Evolutionary conservation across 2,797 vertebrate species (phyloP), one percentile per base, ranked within the genome.

Genomic region (Catharus ustulatus): DNA sequence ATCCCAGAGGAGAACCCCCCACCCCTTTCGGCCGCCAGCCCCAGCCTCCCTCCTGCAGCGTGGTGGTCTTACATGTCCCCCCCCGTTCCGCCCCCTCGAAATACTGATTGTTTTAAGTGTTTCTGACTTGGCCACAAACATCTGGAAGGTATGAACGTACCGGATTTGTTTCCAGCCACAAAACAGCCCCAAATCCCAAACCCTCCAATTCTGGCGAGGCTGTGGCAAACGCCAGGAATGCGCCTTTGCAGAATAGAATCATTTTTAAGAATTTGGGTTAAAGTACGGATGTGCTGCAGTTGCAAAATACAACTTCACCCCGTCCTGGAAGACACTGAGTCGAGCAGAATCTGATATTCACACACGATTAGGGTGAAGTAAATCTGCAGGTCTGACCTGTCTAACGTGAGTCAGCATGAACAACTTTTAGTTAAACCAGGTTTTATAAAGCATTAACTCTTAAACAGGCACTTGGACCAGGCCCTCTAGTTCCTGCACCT

Each of bases 151-250:
- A 78, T 87, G 94, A 97, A 91, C 13, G 55, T 32, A 63, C 80
- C 62, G 72, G 91, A 80, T 96, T 67, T 95, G 52, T 87, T 94
- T 91, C 92, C 94, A 83, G 78, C 93, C 94, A 52, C 96, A 87
- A 87, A 81, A 23, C 84, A 30, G 77, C 43, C 76, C 87, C 54
- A 57, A 76, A 84, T 64, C 86, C 69, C 86, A 79, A 83, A 59
- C 69, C 48, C 82, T 58, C 66, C 73, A n/a, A 20, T 90, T 92
- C 91, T 89, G 84, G 68, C 57, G 26, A 75, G 42, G 69, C 57
- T 94, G 88, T 54, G 91, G 84, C 89, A 77, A 86, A 94, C 2
- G 71, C 7, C 30, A 90, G 87, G 79, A 94, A 95, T 82, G 92
- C 6, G 49, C 67, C 55, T 77, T 87, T 87, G 43, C 77, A 32